Base-by-base conservation (phyloP, 1,140 invertebrate species). In the Lordiphosa mommai region DNA sequence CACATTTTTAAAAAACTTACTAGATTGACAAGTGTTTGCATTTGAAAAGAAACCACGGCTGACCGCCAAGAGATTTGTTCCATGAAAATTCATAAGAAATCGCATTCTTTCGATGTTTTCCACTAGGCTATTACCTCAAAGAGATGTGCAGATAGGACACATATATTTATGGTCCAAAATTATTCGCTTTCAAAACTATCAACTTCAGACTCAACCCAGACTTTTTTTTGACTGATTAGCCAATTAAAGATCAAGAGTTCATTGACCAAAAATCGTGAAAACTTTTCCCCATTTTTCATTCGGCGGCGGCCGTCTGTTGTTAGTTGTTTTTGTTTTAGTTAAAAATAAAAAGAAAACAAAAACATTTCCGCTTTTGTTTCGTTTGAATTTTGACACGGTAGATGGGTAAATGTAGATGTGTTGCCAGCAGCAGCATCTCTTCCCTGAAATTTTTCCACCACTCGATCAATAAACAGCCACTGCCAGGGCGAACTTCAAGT, bases 331-430 rank as follows among this genome's bases (percentile, higher is more conserved):
- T 67, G 70, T 71, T 80, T 65, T 66, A 65, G 76, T 70, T 82
- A 74, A 80, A 80, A 80, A 82, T 82, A 67, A 76, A 67, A 76
- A 58, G 66, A 76, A 82, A 80, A 61, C 76, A 74, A 82, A 55
- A 80, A 84, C 76, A 82, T 80, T 82, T 80, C 76, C 76, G 76
- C 76, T 80, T 80, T 80, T 82, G 76, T 82, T 80, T 82, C 76
- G 20, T 80, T 76, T 82, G 76, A 80, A 80, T 80, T 76, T 82
- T 71, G 61, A 80, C 76, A 80, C 61, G 76, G 56, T 63, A 51
- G 66, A 59, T 56, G 65, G 43, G 29, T 47, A 9, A 17, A 40
- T 13, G 10, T 44, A 47, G 44, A 33, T 36, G 12, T 8, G 20
- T 29, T 9, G 34, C 17, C 17, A 16, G 16, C 12, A 32, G 12